phyloP scores from a whole-genome alignment of 2,888 invertebrate genomes.

The Nysson spinosus region DNA sequence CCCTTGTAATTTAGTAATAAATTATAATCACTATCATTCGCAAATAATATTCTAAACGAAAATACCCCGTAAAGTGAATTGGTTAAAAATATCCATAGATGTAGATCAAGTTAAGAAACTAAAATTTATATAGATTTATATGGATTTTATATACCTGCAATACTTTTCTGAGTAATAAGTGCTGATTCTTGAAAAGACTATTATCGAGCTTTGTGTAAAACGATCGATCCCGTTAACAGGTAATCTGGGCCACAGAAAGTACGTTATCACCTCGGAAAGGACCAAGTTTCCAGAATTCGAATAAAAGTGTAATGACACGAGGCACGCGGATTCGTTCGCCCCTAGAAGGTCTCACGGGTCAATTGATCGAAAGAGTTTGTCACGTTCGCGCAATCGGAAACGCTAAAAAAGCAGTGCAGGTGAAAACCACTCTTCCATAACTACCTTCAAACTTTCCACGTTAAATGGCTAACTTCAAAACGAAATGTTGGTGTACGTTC shows the following conservation, averaged over 20 bases:
- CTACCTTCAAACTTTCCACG: too few relatives aligned
- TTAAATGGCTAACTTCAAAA: too few relatives aligned
- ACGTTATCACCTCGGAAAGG: slow-evolving; percentile 38
- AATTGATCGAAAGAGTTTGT: slow-evolving; percentile 34
- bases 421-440: too few relatives aligned
- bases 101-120: too few relatives aligned
- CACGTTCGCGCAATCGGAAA: slow-evolving; percentile 28
- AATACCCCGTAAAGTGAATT: too few relatives aligned
- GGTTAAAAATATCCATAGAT: too few relatives aligned
- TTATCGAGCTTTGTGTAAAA: slow-evolving; percentile 31
- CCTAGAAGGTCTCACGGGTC: slow-evolving; percentile 28
- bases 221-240: slow-evolving; percentile 48
- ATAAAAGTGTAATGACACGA: slow-evolving; percentile 50
- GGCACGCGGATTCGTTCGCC: slow-evolving; percentile 30
- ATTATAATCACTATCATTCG: too few relatives aligned
- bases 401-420: slow-evolving; percentile 14
- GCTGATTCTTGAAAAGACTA: slow-evolving; percentile 41
- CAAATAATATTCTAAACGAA: too few relatives aligned
- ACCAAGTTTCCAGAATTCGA: slow-evolving; percentile 37
- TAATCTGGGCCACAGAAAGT: slow-evolving; percentile 43
- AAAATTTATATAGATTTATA: too few relatives aligned
- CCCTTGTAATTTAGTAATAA: too few relatives aligned
- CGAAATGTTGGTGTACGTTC: too few relatives aligned
- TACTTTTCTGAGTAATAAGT: slow-evolving; percentile 33
- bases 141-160: too few relatives aligned